Percentiles rank a stretch among this genome's conserved stretches.
Evolutionary conservation across 2,797 vertebrate species (phyloP).

Genomic region (Malurus leucopterus): DNA sequence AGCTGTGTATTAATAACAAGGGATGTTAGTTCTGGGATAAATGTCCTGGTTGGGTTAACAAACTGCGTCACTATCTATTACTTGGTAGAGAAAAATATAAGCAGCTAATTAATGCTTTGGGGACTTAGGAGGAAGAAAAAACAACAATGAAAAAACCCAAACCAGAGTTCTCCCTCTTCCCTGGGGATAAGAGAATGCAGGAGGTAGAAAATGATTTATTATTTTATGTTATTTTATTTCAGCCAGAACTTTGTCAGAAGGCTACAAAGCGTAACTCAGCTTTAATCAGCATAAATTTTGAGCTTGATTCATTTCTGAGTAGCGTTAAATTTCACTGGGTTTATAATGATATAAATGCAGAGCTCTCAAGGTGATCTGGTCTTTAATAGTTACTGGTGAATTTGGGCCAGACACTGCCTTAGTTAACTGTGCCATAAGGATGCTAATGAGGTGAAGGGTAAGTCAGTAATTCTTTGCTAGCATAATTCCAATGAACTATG

Average conservation of each 20-base stretch:
- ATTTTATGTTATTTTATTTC: constrained; percentile 4
- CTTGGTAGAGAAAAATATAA: constrained; percentile 52
- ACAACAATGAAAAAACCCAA: neutral
- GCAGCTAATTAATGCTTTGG: constrained; percentile 57
- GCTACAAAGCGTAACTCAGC: neutral
- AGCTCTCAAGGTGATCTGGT: constrained; percentile 43
- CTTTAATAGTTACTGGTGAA: constrained; percentile 23
- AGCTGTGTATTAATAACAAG: constrained; percentile 1
- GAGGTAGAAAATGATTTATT: neutral
- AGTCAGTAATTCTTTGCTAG: neutral
- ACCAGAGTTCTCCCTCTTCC: neutral
- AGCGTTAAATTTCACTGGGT: neutral
- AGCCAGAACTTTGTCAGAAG: neutral
- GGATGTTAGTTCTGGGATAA: constrained; percentile 19
- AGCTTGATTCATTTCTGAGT: constrained; percentile 28
- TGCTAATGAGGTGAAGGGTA: constrained; percentile 18
- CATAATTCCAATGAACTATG: neutral
- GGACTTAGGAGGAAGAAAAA: neutral
- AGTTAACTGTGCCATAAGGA: constrained; percentile 30
- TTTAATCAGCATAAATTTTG: constrained; percentile 14
- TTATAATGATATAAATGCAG: constrained; percentile 23
- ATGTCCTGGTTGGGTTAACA: constrained; percentile 35
- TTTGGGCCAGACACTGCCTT: neutral
- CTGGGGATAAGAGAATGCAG: constrained; percentile 2
- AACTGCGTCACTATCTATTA: constrained; percentile 28